A percentile compares a stretch with the other conserved stretches of the same genome.
These are phyloP conservation scores for Syrphus vitripennis DNA, from an alignment of 2,888 invertebrate species.

Conservation along the genomic window DNA sequence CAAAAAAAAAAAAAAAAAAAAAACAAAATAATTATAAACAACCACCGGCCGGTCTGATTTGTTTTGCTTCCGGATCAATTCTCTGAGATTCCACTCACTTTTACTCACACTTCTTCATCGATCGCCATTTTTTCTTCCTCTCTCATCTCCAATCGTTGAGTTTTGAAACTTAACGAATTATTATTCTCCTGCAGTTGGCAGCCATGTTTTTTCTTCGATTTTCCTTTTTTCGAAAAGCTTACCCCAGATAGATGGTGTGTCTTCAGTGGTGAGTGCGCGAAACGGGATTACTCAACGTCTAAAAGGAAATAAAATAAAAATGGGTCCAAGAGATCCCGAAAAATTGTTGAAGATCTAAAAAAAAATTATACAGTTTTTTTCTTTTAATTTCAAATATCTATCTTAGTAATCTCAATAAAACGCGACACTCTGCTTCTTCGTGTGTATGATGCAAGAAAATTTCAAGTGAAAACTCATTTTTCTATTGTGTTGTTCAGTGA, in stretches of 20 bases:
- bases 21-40: constrained; percentile 50
- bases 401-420: too few species aligned
- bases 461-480: constrained; percentile 21
- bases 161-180: constrained; percentile 50
- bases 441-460: constrained; percentile 60
- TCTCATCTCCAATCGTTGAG: not conserved
- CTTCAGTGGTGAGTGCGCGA: constrained; percentile 61
- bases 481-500: constrained; percentile 10
- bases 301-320: constrained; percentile 73
- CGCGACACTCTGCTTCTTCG: constrained; percentile 10
- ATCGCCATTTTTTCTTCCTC: constrained; percentile 3
- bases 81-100: not conserved
- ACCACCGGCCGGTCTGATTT: constrained; percentile 50
- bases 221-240: constrained; percentile 61
- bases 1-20: not conserved
- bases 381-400: not conserved
- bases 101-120: constrained; percentile 2
- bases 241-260: constrained; percentile 62
- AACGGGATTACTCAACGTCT: constrained; percentile 79
- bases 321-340: constrained; percentile 74
- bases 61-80: constrained; percentile 41
- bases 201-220: constrained; percentile 48
- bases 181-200: constrained; percentile 40
- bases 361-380: constrained; percentile 22
- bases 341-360: constrained; percentile 69